A percentile compares a stretch with the other conserved stretches of the same genome.
Evolutionary conservation across 2,888 invertebrate species (phyloP).

Genomic region (Hybos culiciformis): DNA sequence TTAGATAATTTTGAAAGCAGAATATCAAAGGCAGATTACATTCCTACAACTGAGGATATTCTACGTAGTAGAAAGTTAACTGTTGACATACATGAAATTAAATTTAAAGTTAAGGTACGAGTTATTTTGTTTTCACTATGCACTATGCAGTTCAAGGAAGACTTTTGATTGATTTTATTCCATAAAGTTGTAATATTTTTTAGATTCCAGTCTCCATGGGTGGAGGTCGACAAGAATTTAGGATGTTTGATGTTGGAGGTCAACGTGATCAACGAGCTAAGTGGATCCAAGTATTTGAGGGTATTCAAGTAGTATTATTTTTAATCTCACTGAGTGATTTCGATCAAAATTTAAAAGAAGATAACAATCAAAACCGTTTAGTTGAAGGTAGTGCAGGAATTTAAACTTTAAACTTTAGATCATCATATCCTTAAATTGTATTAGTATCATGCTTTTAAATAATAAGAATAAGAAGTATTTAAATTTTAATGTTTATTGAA

Average conservation of each 20-base stretch:
- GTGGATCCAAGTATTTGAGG: conserved; percentile 78
- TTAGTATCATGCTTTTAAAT: too few relatives aligned
- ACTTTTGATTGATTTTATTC: neutral
- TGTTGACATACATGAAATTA: conserved; percentile 58
- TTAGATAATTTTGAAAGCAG: conserved; percentile 54
- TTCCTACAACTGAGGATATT: conserved; percentile 64
- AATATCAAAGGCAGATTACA: conserved; percentile 48
- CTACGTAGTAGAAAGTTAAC: conserved; percentile 61
- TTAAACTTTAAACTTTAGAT: too few relatives aligned
- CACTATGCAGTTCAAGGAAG: neutral
- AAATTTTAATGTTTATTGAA: too few relatives aligned
- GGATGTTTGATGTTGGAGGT: conserved; percentile 77
- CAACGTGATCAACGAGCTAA: conserved; percentile 68
- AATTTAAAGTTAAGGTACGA: conserved; percentile 50
- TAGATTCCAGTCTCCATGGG: conserved; percentile 53
- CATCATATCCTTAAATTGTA: too few relatives aligned
- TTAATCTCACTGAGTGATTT: conserved; percentile 69
- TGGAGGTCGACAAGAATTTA: conserved; percentile 55
- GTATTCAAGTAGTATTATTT: conserved; percentile 68
- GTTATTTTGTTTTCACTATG: neutral
- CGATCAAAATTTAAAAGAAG: conserved; percentile 61
- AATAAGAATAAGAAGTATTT: too few relatives aligned
- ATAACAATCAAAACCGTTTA: conserved; percentile 52
- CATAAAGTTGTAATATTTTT: neutral
- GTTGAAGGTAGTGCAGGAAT: too few relatives aligned